Evolutionary conservation across 2,888 invertebrate species (phyloP), one percentile per base, ranked within the genome.

Genomic region (Xestia rhomboidea): DNA sequence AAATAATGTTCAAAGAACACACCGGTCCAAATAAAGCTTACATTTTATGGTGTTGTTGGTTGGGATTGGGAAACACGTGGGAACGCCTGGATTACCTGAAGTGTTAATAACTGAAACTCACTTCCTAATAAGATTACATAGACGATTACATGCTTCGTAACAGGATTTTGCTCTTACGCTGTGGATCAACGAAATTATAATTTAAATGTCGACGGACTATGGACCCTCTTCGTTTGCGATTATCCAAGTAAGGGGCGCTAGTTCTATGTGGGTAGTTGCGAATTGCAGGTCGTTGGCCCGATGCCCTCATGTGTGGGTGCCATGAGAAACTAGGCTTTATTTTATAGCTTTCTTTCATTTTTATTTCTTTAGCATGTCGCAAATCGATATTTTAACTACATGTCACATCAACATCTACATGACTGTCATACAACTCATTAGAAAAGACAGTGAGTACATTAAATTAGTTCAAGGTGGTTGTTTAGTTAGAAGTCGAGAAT

Each of bases 261-360:
- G 69, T n/a, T 80, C 72, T 81, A 90, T 92, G 92, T 92, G 90
- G 92, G 91, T 90, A 89, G 94, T 92, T 90, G 93, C 92, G 87
- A 95, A 95, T 93, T 84, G 87, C 79, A 90, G 95, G 92, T 92
- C 92, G 81, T 92, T 94, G 87, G 88, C 92, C 92, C 84, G 86
- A 74, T 80, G 82, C 92, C 93, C 90, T 91, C 90, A 92, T 93
- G 91, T 88, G 93, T 93, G 92, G 94, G 94, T 87, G 83, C 76
- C 73, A 76, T 77, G 70, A 85, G 79, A 72, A 79, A 70, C 76
- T 71, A 77, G 63, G 27, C 27, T 84, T 79, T 76, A 84, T 72
- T 80, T 76, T 68, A 71, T 75, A 41, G 63, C 27, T 27, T 69
- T 73, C 24, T 63, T 44, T 41, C 1, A 34, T 54, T 67, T 62